Base-by-base conservation (phyloP, 2,113 vertebrate genomes). In the Paradoxurus hermaphroditus region DNA sequence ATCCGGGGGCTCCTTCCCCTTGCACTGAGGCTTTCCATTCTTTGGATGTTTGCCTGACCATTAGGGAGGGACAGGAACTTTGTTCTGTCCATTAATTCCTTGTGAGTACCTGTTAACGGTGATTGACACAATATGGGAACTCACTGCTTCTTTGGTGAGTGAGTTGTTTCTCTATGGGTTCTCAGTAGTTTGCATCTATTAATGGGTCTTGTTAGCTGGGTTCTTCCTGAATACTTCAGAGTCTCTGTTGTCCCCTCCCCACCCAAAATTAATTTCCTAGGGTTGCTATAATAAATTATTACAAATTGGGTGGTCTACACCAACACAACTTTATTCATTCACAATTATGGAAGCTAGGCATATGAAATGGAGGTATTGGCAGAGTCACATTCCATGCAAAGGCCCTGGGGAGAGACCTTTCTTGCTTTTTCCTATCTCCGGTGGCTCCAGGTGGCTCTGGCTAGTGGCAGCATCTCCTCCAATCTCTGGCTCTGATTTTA, bases 241-340 rank as follows among this genome's bases (percentile, higher is more conserved):
- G 14, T 0, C 1, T 25, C 59, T 3, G 0, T 14, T 25, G 10
- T 1, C 9, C 6, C 31, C 0, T 27, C 29, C 1, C 5, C 1
- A 3, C 11, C 18, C 41, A 2, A 12, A 4, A 4, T 46, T 34
- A 9, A 27, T 10, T 68, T 59, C 21, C 25, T 46, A 14, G 19
- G 34, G 4, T 51, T 27, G 3, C 21, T 10, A 0, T 51, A 68
- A 46, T 31, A 46, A 23, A 36, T 49, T 18, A 29, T 9, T n/a
- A 46, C 41, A 41, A 44, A 12, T 3, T 3, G 1, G 8, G 0
- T 29, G 25, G 4, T 51, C 51, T 18, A 56, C n/a, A 6, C 2
- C 21, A 16, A 36, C 3, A 72, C 36, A 29, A 12, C 46, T 7
- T 36, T 15, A 21, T 77, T 67, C 10, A 63, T 34, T 88, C 31